phyloP scores from a whole-genome alignment of 2,888 invertebrate species.

The Rhagium mordax region DNA sequence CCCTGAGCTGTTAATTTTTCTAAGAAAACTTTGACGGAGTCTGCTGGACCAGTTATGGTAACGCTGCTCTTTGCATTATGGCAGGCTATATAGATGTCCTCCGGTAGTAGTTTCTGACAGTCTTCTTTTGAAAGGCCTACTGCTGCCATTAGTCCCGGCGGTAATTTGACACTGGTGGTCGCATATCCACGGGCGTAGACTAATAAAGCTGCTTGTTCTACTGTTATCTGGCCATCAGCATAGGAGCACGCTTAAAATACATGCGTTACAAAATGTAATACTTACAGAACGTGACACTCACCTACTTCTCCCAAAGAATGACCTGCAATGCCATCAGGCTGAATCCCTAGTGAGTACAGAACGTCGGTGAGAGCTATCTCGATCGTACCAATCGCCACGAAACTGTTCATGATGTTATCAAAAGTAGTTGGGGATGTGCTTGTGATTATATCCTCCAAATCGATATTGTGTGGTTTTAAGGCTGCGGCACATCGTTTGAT shows the following conservation, averaged over 20 bases:
- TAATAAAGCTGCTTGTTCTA: slow-evolving; percentile 75
- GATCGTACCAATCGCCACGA: slow-evolving; percentile 74
- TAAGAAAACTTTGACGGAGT: slow-evolving; percentile 78
- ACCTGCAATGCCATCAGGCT: slow-evolving; percentile 93
- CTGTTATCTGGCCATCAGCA: slow-evolving; percentile 76
- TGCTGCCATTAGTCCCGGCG: slow-evolving; percentile 73
- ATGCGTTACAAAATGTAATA: slow-evolving; percentile 60
- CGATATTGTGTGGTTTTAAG: slow-evolving; percentile 72
- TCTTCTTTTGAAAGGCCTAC: slow-evolving; percentile 72
- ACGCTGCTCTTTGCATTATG: slow-evolving; percentile 90
- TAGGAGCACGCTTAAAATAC: slow-evolving; percentile 73
- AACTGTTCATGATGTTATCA: slow-evolving; percentile 73
- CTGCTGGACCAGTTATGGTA: slow-evolving; percentile 91
- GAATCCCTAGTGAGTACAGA: slow-evolving; percentile 79
- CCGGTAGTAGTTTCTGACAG: slow-evolving; percentile 76
- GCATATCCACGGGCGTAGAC: slow-evolving; percentile 75
- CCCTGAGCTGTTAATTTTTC: slow-evolving; percentile 77
- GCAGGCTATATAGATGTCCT: slow-evolving; percentile 88
- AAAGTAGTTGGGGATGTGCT: slow-evolving; percentile 69
- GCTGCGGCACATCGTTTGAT: slow-evolving; percentile 71
- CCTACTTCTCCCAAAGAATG: slow-evolving; percentile 92
- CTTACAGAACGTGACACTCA: slow-evolving; percentile 63
- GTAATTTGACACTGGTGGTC: slow-evolving; percentile 63
- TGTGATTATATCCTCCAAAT: slow-evolving; percentile 72
- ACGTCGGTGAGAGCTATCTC: slow-evolving; percentile 90